Base-by-base conservation (phyloP, 2,113 vertebrate species). In the Ceratotherium simum region DNA sequence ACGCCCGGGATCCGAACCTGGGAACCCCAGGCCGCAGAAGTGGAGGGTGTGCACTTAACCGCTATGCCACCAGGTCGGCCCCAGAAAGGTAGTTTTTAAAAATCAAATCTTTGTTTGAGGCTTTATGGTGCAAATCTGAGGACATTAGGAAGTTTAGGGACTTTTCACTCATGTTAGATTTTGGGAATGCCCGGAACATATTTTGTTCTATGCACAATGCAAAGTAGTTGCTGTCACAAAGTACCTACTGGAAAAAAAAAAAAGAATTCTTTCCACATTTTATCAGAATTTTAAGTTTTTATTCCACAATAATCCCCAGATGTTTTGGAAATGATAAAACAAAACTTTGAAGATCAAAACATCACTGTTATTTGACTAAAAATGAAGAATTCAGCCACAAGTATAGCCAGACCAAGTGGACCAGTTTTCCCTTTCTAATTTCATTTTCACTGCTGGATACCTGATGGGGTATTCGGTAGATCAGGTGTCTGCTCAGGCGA, bases 201-300 rank as follows among this genome's bases (percentile, higher is more conserved):
- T 36, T 89, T 94, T 83, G 4, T 11, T 93, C 46, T 46, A 6
- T 33, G 18, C 0, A 56, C n/a, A 86, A 60, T 62, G 54, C 25
- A 48, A 76, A 89, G 17, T 80, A 73, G 5, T 18, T 60, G 7
- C 21, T 46, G 0, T 75, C 6, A 89, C 6, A 36, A 46, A 73
- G 2, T 67, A 29, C 78, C 12, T 25, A 51, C 2, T 78, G 21
- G 13, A 16, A 29, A 17, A 72, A 87, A 56, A 75, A 17, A 42
- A 6, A n/a, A 51, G 9, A 81, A 70, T 73, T 64, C 1, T n/a
- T 95, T 92, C 12, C 1, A 84, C 4, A 27, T 75, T 87, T 72
- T 78, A 42, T 72, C 39, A 91, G 60, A 92, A 92, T 56, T 92
- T 92, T 84, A 91, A 70, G 33, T 65, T 73, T 90, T 86, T 56